These are phyloP conservation scores for Pocillopora damicornis DNA, from an alignment of 64 coral and sea anemone species.

Conservation along the genomic window DNA sequence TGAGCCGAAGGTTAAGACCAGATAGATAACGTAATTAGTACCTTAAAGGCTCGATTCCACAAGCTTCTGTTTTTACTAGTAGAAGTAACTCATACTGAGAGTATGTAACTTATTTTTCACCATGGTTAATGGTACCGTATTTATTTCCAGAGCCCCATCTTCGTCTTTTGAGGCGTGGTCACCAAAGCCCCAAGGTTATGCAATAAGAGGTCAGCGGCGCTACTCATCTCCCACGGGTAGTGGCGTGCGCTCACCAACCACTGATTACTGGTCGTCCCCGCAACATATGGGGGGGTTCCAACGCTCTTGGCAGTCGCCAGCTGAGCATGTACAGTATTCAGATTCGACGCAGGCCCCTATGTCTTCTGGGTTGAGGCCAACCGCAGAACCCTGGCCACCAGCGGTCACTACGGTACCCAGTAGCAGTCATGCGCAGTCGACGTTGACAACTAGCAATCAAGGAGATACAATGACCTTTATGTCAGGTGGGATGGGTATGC, in stretches of 20 bases:
- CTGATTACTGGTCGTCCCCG: conserved; percentile 24
- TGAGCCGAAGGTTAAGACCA: too few species aligned
- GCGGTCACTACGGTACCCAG: conserved; percentile 17
- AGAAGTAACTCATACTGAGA: too few species aligned
- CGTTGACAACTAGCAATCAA: conserved; percentile 31
- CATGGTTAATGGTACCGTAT: too few species aligned
- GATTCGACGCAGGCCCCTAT: conserved; percentile 19
- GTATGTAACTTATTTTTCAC: too few species aligned
- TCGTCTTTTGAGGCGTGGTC: conserved; percentile 56
- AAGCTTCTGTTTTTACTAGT: too few species aligned
- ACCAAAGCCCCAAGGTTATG: conserved; percentile 38
- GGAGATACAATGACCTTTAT: conserved; percentile 57
- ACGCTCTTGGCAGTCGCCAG: conserved; percentile 45
- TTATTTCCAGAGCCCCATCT: conserved; percentile 20
- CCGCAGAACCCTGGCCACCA: conserved; percentile 58
- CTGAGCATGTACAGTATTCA: conserved; percentile 43
- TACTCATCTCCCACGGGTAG: conserved; percentile 60
- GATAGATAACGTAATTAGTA: too few species aligned
- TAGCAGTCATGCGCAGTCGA: conserved; percentile 36
- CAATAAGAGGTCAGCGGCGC: conserved; percentile 43
- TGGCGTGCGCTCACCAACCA: conserved; percentile 50
- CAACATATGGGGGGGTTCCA: conserved; percentile 34
- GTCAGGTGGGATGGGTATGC: conserved; percentile 47
- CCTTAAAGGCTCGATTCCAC: too few species aligned
- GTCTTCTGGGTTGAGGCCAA: conserved; percentile 56